Evolutionary conservation across 2,113 vertebrate species (phyloP), one percentile per base, ranked within the genome.

Genomic region (Pelecanoides urinatrix): DNA sequence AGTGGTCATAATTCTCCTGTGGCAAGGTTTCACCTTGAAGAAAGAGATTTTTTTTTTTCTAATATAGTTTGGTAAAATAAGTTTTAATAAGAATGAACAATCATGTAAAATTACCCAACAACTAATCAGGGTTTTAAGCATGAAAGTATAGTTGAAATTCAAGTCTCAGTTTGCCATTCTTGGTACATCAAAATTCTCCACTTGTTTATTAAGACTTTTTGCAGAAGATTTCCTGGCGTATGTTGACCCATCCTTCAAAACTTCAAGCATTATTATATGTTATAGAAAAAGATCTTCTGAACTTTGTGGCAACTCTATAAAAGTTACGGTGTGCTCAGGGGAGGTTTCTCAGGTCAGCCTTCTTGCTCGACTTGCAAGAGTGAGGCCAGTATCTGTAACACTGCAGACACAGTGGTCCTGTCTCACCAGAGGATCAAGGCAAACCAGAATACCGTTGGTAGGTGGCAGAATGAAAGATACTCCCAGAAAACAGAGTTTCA

Each of bases 391-490:
- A 1, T 71, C 79, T 38, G 20, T 61, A 55, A 5, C 42, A 3
- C 13, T 70, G 67, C 58, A 71, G 71, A 13, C 79, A 74, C 75
- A 67, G 65, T 25, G 47, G 8, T 82, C 56, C 66, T 50, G 42
- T 59, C 38, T 85, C 66, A 29, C 55, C 47, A 81, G 92, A 68
- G 78, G 65, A 86, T 86, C 83, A 91, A 97, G 94, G 88, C 73
- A 92, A 81, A 65, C 29, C 36, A n/a, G 25, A 76, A 36, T 71
- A 38, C 81, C 88, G 67, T 50, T 92, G 91, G 47, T 78, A 92
- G 85, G 81, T 42, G 58, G 61, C 45, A 56, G 63, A 71, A 77
- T 88, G 88, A 96, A 94, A 70, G 71, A 88, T 76, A 90, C 42
- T 49, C 65, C 34, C 59, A 86, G 71, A 91, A 91, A 45, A 78